Base-by-base conservation (phyloP, 2,797 vertebrate species). In the Lophura swinhoii region DNA sequence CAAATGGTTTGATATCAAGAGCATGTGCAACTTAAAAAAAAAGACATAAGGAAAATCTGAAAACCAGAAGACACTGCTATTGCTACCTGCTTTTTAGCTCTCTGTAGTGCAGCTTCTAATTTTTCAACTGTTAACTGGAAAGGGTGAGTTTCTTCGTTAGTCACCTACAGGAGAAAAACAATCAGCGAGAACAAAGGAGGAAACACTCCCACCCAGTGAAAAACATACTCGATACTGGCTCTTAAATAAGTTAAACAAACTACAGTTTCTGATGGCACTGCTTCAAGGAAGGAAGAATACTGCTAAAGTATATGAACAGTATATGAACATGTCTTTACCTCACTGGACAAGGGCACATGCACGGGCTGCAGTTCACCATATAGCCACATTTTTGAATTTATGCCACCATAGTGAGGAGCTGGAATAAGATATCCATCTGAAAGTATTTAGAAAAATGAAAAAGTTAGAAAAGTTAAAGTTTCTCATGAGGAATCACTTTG, bases 71-170 rank as follows among this genome's bases (percentile, higher is more conserved):
- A 75, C 21, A 62, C 2, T 68, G 33, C 35, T 73, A 76, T 1
- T 53, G 21, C 18, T 89, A 93, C 53, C 70, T 95, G 63, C 22
- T 91, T 89, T 76, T 76, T 92, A 51, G 76, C 88, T 75, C 51
- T 64, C 66, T 83, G 58, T 53, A 94, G 73, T 1, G 70, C 17
- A 2, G 68, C 55, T 90, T 97, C 92, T 63, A 90, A 88, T 95
- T 96, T 95, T 95, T 92, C 88, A 80, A 0, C 55, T 29, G 86
- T 94, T 89, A 94, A 67, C 39, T 90, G 89, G 84, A 95, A 97
- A 63, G 93, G 60, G 10, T 62, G 89, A 87, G 53, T 70, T 88
- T 90, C 88, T 83, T 80, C 6, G 4, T 89, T 86, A 84, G 86
- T 78, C 76, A 88, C 48, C 81, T 96, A n/a, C 26, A 76, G 67